Percentiles rank a stretch among this genome's conserved stretches.
Conservation (phyloP, 2,888 invertebrate genomes). For the Agonopterix arenella region DNA sequence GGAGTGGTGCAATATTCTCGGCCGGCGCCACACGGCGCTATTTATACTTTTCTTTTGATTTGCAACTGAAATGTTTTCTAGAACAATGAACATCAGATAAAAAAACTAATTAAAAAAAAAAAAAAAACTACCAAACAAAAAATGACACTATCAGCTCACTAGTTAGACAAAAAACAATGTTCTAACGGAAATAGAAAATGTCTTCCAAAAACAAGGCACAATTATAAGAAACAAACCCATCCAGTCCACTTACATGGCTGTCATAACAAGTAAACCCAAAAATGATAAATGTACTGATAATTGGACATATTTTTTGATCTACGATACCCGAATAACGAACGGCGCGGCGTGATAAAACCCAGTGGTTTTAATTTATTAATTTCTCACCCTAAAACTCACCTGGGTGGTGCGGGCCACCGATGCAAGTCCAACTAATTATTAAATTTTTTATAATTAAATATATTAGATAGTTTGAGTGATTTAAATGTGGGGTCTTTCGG, state of each 20-base stretch:
- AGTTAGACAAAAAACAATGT: too few relatives aligned
- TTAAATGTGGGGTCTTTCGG: slow-evolving; percentile 20
- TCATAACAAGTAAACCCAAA: slow-evolving; percentile 59
- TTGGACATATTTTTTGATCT: slow-evolving; percentile 52
- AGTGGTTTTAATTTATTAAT: slow-evolving; percentile 30
- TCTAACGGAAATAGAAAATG: background rate
- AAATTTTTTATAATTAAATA: slow-evolving; percentile 56
- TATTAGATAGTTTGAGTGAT: slow-evolving; percentile 32
- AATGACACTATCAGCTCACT: too few relatives aligned
- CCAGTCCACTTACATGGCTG: slow-evolving; percentile 31
- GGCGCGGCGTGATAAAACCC: slow-evolving; percentile 12
- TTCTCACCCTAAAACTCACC: slow-evolving; percentile 33
- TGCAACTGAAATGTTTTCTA: too few relatives aligned
- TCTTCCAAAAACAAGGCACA: background rate
- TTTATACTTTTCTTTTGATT: too few relatives aligned
- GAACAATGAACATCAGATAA: too few relatives aligned
- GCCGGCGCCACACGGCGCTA: too few relatives aligned
- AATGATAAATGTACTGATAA: slow-evolving; percentile 65
- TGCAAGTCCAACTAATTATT: slow-evolving; percentile 41
- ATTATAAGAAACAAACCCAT: background rate
- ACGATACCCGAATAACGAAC: slow-evolving; percentile 34
- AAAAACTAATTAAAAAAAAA: too few relatives aligned
- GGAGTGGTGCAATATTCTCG: too few relatives aligned
- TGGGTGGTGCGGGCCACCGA: slow-evolving; percentile 24
- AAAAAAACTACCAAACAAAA: too few relatives aligned